Evolutionary conservation across 1,140 invertebrate genomes (phyloP), one percentile per base, ranked within the genome.

Genomic region (Palaemon carinicauda): DNA sequence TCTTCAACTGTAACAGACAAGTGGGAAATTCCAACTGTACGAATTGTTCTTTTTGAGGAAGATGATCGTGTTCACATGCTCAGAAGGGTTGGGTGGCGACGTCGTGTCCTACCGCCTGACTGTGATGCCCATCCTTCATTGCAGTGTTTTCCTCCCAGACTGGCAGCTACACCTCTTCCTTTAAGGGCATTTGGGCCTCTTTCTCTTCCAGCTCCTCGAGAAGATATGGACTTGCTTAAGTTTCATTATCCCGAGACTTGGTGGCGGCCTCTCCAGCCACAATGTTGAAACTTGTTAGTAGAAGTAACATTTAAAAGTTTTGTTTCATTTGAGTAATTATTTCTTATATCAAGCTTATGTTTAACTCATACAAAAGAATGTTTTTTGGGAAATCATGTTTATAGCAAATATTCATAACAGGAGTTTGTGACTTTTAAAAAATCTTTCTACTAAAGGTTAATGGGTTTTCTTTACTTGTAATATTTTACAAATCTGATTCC

Each of bases 191-290:
- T 94, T 82, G 92, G 93, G 24, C 92, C 91, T 17, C 89, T 91
- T 51, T 83, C 91, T 12, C 89, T 94, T 21, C 93, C 93, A 4
- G 93, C 93, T 19, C 94, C 94, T 1, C 89, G 92, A 51, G 94
- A 94, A 90, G 92, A 93, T 81, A 93, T 94, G 50, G 94, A 94
- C 90, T 91, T 94, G 33, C 93, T 94, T 86, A 94, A 94, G 89
- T 94, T 94, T 90, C 92, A 94, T 53, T 94, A 93, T 90, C 93
- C 93, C 1, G 92, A 93, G 53, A 92, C 93, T 82, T 94, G 94
- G 94, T 94, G 93, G 93, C 91, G 93, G 56, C 89, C 89, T 3
- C 86, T 87, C 15, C 81, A 88, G 77, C 82, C 81, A 75, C 53
- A 84, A 41, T 83, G 80, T 29, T 85, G 73, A 71, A 33, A 19